These are phyloP conservation scores for Teleopsis dalmanni DNA, from an alignment of 1,140 invertebrate genomes.

Conservation along the genomic window DNA sequence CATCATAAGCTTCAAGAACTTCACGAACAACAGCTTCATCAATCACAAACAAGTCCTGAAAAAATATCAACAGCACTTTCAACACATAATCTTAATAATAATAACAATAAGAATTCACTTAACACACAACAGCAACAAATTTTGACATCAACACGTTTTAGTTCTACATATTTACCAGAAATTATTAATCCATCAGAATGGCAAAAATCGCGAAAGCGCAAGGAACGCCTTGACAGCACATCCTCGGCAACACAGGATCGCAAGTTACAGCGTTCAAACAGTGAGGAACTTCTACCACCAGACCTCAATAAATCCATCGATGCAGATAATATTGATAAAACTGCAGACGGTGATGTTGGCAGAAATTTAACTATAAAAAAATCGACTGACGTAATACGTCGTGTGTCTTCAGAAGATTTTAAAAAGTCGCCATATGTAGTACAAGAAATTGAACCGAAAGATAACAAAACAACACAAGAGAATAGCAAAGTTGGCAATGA, in stretches of 20 bases:
- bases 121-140: slow-evolving; percentile 19
- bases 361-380: slow-evolving; percentile 7
- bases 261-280: slow-evolving; percentile 69
- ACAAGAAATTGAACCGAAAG: slow-evolving; percentile 29
- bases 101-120: slow-evolving; percentile 17
- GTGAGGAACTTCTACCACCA: slow-evolving; percentile 53
- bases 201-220: slow-evolving; percentile 58
- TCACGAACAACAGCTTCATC: slow-evolving; percentile 6
- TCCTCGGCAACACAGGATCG: slow-evolving; percentile 60
- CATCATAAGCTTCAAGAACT: slow-evolving; percentile 13
- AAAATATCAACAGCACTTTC: slow-evolving; percentile 5
- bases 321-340: slow-evolving; percentile 24
- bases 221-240: slow-evolving; percentile 64
- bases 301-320: slow-evolving; percentile 33
- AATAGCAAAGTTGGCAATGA: slow-evolving; percentile 14
- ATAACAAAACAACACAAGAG: slow-evolving; percentile 19
- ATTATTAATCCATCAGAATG: slow-evolving; percentile 39
- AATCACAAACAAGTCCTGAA: slow-evolving; percentile 3
- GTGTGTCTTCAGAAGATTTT: slow-evolving; percentile 41
- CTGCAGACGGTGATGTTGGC: too few species aligned
- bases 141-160: slow-evolving; percentile 33
- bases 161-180: slow-evolving; percentile 41
- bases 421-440: slow-evolving; percentile 21
- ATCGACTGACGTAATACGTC: slow-evolving; percentile 26
- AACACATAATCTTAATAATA: slow-evolving; percentile 16